phyloP scores from a whole-genome alignment of 2,113 vertebrate species.

The Sminthopsis crassicaudata region DNA sequence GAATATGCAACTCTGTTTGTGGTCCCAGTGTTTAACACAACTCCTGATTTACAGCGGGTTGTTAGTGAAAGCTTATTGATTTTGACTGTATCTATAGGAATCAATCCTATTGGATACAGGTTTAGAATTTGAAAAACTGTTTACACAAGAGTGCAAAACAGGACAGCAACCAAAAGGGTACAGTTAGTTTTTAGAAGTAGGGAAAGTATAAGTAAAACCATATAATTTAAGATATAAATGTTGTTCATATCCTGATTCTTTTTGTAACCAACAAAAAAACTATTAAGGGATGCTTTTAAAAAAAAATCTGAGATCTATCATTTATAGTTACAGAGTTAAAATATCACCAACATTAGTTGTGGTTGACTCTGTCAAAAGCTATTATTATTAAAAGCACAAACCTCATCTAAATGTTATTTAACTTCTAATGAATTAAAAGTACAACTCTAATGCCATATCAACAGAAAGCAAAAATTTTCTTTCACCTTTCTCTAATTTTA shows the following conservation, averaged over 20 bases:
- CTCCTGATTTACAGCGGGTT: neutral
- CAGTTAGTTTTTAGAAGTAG: neutral
- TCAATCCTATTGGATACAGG: neutral
- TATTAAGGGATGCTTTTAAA: neutral
- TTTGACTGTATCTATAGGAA: neutral
- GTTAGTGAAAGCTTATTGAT: neutral
- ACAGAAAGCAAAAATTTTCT: neutral
- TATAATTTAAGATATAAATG: slow-evolving; percentile 36
- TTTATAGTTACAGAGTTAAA: neutral
- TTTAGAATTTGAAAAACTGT: slow-evolving; percentile 10
- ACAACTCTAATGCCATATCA: neutral
- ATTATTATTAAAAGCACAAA: neutral
- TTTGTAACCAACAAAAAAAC: slow-evolving; percentile 39
- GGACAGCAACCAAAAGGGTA: slow-evolving; percentile 2
- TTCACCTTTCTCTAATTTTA: slow-evolving; percentile 34
- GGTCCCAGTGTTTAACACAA: neutral
- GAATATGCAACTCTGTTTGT: neutral
- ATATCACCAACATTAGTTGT: neutral
- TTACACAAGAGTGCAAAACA: neutral
- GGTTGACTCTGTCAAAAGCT: neutral
- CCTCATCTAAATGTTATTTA: neutral
- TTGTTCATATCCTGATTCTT: neutral
- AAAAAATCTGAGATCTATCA: slow-evolving; percentile 16
- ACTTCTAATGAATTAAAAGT: neutral
- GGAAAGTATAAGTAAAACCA: slow-evolving; percentile 3